Percentiles rank a stretch among this genome's conserved stretches.
Conservation (phyloP, 1,140 invertebrate species). For the Drosophila sp. region DNA sequence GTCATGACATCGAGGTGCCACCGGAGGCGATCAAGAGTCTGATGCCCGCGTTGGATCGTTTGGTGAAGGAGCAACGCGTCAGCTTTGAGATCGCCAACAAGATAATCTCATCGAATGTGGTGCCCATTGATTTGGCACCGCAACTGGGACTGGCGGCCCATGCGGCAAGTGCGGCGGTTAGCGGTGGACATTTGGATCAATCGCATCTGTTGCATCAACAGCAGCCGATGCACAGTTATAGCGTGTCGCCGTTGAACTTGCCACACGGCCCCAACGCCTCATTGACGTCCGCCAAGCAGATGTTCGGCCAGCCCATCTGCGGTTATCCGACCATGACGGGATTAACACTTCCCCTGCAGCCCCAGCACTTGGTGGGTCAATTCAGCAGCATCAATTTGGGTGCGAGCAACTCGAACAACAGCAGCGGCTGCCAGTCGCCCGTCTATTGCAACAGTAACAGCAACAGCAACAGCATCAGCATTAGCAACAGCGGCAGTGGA, state of each 20-base stretch:
- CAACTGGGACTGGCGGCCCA: slow-evolving; percentile 81
- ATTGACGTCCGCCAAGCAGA: slow-evolving; percentile 67
- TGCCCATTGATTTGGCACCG: slow-evolving; percentile 84
- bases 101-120: slow-evolving; percentile 82
- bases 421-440: slow-evolving; percentile 79
- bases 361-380: slow-evolving; percentile 73
- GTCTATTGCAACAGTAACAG: slow-evolving; percentile 69
- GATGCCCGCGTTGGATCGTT: slow-evolving; percentile 79
- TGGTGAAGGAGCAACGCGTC: slow-evolving; percentile 84
- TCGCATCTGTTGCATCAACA: slow-evolving; percentile 60
- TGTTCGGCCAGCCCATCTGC: slow-evolving; percentile 71
- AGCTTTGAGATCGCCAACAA: slow-evolving; percentile 83
- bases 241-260: slow-evolving; percentile 72
- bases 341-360: slow-evolving; percentile 56
- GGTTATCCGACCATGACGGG: slow-evolving; percentile 53
- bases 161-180: slow-evolving; percentile 62
- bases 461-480: slow-evolving; percentile 62
- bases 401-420: slow-evolving; percentile 68
- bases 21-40: slow-evolving; percentile 80
- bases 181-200: slow-evolving; percentile 73
- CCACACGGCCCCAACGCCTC: slow-evolving; percentile 67
- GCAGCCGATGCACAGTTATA: slow-evolving; percentile 64
- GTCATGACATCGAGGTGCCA: slow-evolving; percentile 80
- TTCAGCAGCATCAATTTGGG: slow-evolving; percentile 78
- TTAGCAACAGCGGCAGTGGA: slow-evolving; percentile 66